A percentile compares a stretch with the other conserved stretches of the same genome.
Evolutionary conservation across 2,797 vertebrate genomes (phyloP).

Genomic region (Synaphobranchus kaupii): DNA sequence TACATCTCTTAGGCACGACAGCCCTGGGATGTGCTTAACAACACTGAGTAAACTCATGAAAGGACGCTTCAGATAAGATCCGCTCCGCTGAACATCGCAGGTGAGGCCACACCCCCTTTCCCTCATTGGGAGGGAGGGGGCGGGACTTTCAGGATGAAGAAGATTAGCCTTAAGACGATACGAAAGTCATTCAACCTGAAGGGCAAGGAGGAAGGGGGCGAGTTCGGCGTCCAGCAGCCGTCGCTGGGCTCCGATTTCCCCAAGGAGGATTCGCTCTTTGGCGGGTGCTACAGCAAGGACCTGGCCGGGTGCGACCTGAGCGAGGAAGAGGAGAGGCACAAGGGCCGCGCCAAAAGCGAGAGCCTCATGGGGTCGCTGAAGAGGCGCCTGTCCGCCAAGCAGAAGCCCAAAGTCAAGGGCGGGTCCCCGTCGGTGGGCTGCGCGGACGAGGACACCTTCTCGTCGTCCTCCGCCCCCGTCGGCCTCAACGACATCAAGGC

Average conservation of each 20-base stretch:
- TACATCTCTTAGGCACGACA: slow-evolving; percentile 69
- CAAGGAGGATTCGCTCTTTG: slow-evolving; percentile 80
- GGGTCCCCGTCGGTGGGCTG: slow-evolving; percentile 69
- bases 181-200: slow-evolving; percentile 87
- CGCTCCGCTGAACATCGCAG: slow-evolving; percentile 37
- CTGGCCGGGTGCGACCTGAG: slow-evolving; percentile 73
- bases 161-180: slow-evolving; percentile 88
- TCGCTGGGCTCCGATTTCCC: slow-evolving; percentile 74
- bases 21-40: slow-evolving; percentile 63
- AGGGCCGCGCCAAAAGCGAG: slow-evolving; percentile 80
- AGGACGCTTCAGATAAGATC: slow-evolving; percentile 49
- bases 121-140: slow-evolving; percentile 38
- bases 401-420: slow-evolving; percentile 82
- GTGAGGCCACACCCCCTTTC: slow-evolving; percentile 37
- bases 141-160: slow-evolving; percentile 82
- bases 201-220: slow-evolving; percentile 80
- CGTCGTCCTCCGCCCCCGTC: slow-evolving; percentile 81
- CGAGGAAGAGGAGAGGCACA: slow-evolving; percentile 76
- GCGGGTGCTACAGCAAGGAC: slow-evolving; percentile 82
- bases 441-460: slow-evolving; percentile 81
- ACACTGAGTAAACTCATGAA: slow-evolving; percentile 59
- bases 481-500: slow-evolving; percentile 79
- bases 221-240: slow-evolving; percentile 79
- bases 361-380: slow-evolving; percentile 86
- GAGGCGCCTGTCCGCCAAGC: slow-evolving; percentile 81